Evolutionary conservation across 2,888 invertebrate species (phyloP), one percentile per base, ranked within the genome.

Genomic region (Drosophila eohydei): DNA sequence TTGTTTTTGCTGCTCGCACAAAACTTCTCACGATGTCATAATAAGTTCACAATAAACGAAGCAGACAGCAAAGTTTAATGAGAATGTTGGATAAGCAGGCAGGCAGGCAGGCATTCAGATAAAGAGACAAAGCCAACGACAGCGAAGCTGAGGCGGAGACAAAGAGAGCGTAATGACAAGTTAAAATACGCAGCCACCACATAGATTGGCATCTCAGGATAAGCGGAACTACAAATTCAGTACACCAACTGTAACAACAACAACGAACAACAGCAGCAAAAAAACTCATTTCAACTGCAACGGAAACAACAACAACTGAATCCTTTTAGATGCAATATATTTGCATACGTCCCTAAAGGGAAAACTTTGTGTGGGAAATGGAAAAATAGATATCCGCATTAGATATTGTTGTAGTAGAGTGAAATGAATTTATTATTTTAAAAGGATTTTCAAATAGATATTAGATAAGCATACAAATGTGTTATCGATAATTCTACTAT

Each of bases 11-110:
- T 71, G 58, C 38, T 21, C 6, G 68, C 32, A 28, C 7, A 16
- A 28, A 72, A 77, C 68, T 76, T 76, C 51, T 61, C 66, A 62
- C 62, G 63, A 62, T 68, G 56, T 59, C 50, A 59, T 64, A 78
- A 75, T 69, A 81, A 74, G 74, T 74, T 71, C 48, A 36, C 44
- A 60, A 64, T 58, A 61, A 65, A 66, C 56, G 63, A 52, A 54
- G 57, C 71, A 66, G 48, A 36, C 40, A 51, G 38, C 61, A 71
- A 80, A 80, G 74, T 73, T 80, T 43, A 77, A 77, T 63, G 78
- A 67, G 61, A 59, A 54, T 56, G 48, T 44, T 59, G 28, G 38
- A 43, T 30, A 57, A 63, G 65, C 63, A 63, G 26, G 46, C 12
- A 44, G 40, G 65, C 63, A 63, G 26, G 46, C 12, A 44, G 40